A percentile compares a stretch with the other conserved stretches of the same genome.
Evolutionary conservation across 2,113 vertebrate species (phyloP).

Genomic region (Symphodus melops): DNA sequence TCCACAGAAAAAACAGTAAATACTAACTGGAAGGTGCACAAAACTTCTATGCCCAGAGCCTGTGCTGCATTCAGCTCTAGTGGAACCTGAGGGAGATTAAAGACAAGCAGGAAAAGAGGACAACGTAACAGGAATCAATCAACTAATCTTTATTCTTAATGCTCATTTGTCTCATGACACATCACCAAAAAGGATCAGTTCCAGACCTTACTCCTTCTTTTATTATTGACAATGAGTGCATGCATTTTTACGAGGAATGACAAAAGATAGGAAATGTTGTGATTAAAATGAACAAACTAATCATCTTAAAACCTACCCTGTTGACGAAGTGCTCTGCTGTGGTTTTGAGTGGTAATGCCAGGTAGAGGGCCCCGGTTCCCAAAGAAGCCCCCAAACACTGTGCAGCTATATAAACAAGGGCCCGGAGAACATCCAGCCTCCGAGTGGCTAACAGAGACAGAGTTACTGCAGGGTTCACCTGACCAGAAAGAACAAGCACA

Average conservation of each 20-base stretch:
- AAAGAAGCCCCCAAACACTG: conserved; percentile 86
- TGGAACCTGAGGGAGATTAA: conserved; percentile 74
- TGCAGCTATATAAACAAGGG: conserved; percentile 73
- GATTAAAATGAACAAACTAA: no score
- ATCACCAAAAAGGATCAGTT: no score
- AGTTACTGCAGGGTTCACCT: conserved; percentile 88
- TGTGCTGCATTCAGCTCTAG: conserved; percentile 79
- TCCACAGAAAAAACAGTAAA: conserved; percentile 84
- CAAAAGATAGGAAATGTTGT: no score
- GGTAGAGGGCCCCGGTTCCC: conserved; percentile 77
- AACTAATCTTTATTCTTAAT: no score
- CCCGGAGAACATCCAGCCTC: conserved; percentile 79
- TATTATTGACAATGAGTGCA: no score
- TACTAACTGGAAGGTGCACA: conserved; percentile 88
- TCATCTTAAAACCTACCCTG: conserved; percentile 73
- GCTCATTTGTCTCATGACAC: no score
- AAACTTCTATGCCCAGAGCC: conserved; percentile 83
- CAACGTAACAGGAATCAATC: no score
- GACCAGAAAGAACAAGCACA: conserved; percentile 31
- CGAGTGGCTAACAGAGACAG: conserved; percentile 85
- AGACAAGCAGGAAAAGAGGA: neutral
- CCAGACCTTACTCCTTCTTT: no score
- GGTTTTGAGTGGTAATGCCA: conserved; percentile 72
- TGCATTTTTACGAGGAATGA: no score
- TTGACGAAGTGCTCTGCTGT: conserved; percentile 78